Evolutionary conservation across 2,797 vertebrate genomes (phyloP).

Genomic region (Sylvia borin): DNA sequence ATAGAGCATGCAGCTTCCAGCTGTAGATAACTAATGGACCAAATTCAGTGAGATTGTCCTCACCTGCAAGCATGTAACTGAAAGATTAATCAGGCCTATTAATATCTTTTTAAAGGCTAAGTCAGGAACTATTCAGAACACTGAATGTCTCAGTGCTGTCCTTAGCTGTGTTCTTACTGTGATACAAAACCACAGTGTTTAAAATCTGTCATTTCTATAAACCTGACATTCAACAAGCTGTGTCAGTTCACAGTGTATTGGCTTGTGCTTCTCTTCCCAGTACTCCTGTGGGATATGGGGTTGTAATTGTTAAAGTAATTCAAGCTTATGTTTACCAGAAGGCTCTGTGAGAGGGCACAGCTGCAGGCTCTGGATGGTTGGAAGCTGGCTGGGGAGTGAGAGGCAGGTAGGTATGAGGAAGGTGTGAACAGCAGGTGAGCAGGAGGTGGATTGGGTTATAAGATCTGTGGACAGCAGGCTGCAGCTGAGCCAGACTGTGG

Average conservation of each 20-base stretch:
- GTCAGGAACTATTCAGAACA: neutral
- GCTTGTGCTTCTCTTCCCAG: neutral
- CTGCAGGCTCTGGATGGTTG: neutral
- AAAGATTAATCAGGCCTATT: neutral
- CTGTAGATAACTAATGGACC: neutral
- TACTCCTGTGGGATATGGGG: neutral
- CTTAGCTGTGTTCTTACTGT: neutral
- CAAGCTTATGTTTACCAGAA: neutral
- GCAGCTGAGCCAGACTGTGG: neutral
- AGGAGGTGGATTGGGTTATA: neutral
- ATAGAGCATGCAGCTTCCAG: neutral
- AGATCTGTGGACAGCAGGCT: neutral
- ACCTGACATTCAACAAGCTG: neutral
- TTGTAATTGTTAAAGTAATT: neutral
- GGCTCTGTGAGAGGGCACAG: neutral
- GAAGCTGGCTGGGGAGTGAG: neutral
- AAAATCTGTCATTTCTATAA: neutral
- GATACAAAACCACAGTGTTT: neutral
- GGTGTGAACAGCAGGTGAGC: neutral
- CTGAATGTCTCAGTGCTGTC: neutral
- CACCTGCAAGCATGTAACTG: neutral
- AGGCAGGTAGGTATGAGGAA: neutral
- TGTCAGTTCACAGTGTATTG: fast-evolving
- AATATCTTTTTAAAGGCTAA: neutral
- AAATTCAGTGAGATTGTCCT: neutral